Evolutionary conservation across 2,113 vertebrate genomes (phyloP).

Genomic region (Bujurquina vittata): DNA sequence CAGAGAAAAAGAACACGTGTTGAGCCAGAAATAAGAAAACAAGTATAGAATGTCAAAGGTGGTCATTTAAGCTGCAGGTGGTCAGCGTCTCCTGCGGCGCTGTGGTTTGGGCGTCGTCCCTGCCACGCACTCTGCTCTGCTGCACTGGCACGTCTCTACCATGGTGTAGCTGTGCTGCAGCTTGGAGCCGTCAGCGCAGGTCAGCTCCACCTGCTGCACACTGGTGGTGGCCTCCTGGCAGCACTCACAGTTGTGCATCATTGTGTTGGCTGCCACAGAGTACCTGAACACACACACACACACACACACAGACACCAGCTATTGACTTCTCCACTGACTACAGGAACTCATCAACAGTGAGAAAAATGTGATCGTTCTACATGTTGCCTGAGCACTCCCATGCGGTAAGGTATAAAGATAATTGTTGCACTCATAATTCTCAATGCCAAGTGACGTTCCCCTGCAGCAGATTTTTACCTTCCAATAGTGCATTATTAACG

Average conservation of each 20-base stretch:
- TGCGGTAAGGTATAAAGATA: background rate
- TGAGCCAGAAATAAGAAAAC: constrained; percentile 14
- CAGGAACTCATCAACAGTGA: background rate
- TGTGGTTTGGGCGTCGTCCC: fast-evolving
- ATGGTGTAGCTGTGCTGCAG: constrained; percentile 74
- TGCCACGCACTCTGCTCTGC: background rate
- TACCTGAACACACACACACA: constrained; percentile 79
- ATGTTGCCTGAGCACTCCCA: too few relatives aligned
- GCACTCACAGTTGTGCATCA: constrained; percentile 83
- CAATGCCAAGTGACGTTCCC: background rate
- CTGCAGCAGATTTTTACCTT: background rate
- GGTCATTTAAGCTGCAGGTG: background rate
- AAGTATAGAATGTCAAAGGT: background rate
- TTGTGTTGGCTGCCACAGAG: constrained; percentile 78
- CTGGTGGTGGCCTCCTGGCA: constrained; percentile 82
- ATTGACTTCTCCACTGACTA: background rate
- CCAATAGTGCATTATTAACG: background rate
- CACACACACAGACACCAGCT: background rate
- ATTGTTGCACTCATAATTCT: background rate
- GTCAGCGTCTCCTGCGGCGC: constrained; percentile 46
- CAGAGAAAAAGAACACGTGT: background rate
- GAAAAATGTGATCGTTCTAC: background rate
- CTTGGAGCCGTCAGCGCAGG: constrained; percentile 76
- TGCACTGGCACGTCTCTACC: constrained; percentile 82
- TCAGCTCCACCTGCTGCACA: constrained; percentile 74